Evolutionary conservation across 2,113 vertebrate genomes (phyloP).

Genomic region (Microcebus griseorufus): DNA sequence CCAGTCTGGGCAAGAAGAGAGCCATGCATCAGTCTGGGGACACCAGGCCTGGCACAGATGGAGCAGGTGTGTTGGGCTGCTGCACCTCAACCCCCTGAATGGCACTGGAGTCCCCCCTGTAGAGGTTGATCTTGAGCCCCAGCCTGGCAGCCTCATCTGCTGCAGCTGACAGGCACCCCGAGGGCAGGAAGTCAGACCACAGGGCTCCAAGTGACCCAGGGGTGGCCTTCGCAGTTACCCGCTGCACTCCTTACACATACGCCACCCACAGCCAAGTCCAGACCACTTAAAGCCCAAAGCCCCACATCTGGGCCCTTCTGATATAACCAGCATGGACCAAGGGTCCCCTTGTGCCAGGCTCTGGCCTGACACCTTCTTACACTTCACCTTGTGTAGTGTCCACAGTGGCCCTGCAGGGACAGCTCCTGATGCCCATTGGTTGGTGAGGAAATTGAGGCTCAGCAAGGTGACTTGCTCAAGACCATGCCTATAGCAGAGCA

Average conservation of each 20-base stretch:
- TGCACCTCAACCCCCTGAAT: background rate
- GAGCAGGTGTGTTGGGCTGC: background rate
- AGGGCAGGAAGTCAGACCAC: background rate
- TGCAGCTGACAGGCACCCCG: background rate
- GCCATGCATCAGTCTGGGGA: background rate
- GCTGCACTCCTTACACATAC: accelerated
- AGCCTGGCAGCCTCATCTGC: background rate
- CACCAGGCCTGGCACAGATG: background rate
- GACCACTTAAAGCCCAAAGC: background rate
- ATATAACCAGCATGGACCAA: background rate
- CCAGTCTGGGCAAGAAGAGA: background rate
- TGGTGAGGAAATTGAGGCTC: background rate
- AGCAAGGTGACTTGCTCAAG: background rate
- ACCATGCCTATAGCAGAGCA: background rate
- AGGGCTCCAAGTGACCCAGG: background rate
- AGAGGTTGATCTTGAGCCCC: background rate
- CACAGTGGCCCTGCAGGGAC: background rate
- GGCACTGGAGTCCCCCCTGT: no score
- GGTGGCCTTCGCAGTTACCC: background rate
- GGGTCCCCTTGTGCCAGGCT: accelerated
- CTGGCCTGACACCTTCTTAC: background rate
- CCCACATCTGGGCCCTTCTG: background rate
- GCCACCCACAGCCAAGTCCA: background rate
- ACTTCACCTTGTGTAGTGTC: background rate
- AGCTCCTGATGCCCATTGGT: background rate